Conservation (phyloP, 2,888 invertebrate genomes). For the Andrena haemorrhoa region DNA sequence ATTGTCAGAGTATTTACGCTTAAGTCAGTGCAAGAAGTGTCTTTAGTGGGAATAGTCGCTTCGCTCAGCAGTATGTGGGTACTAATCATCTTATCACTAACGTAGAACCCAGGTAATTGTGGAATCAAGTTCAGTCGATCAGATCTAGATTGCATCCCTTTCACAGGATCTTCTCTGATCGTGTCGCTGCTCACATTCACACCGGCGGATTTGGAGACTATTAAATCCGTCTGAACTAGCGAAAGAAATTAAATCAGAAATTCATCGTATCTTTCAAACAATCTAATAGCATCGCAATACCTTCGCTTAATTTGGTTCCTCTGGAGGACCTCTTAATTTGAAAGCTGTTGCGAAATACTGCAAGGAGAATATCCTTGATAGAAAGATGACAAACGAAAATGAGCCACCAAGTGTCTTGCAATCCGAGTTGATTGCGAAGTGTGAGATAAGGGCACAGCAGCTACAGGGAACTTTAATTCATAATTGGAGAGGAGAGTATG, state of each 20-base stretch:
- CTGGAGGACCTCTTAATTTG: too few species aligned
- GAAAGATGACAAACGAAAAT: not conserved
- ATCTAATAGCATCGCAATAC: slow-evolving; percentile 5
- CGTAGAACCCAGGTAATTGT: not conserved
- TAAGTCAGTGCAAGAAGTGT: not conserved
- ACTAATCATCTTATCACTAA: slow-evolving; percentile 14
- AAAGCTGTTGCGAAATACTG: not conserved
- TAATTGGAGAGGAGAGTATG: not conserved
- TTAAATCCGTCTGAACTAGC: slow-evolving; percentile 24
- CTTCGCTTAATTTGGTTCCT: slow-evolving; percentile 15
- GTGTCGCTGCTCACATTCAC: not conserved
- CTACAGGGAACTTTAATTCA: not conserved
- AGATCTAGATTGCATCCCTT: slow-evolving; percentile 15
- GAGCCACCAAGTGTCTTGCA: not conserved
- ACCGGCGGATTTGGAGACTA: not conserved
- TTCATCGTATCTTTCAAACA: not conserved
- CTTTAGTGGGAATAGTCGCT: slow-evolving; percentile 42
- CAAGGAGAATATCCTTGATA: not conserved
- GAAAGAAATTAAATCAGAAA: not conserved
- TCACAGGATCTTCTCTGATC: not conserved
- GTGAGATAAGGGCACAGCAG: not conserved
- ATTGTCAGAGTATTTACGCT: not conserved
- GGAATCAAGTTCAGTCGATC: slow-evolving; percentile 8
- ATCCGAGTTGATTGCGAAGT: slow-evolving; percentile 5
- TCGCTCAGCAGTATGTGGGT: slow-evolving; percentile 13